A percentile compares a stretch with the other conserved stretches of the same genome.
Conservation (phyloP, 2,113 vertebrate species). For the Bagarius yarrelli region DNA sequence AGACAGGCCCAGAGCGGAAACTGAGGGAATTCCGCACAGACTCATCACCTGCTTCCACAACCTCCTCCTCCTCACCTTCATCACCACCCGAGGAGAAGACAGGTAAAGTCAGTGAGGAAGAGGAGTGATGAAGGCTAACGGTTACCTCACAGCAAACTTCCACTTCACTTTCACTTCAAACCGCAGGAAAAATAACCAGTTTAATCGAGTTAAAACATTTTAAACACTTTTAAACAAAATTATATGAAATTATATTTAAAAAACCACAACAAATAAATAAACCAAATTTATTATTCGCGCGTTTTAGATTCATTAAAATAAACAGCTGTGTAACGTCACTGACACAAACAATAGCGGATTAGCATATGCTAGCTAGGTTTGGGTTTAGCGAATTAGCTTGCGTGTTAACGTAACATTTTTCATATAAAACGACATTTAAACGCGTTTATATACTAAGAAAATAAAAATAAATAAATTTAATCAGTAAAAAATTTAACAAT, state of each 20-base stretch:
- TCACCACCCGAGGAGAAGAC: background rate
- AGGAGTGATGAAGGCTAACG: too few species aligned
- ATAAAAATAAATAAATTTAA: background rate
- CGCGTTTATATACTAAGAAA: background rate
- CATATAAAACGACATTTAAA: background rate
- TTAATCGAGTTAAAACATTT: background rate
- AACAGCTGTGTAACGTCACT: background rate
- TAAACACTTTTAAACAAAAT: background rate
- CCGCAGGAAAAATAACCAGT: background rate
- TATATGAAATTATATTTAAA: too few species aligned
- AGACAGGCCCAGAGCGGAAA: background rate
- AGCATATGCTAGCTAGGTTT: background rate
- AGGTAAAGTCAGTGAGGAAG: too few species aligned
- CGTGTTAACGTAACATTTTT: background rate
- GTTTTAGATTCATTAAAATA: background rate
- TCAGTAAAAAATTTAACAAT: background rate
- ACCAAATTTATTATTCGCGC: too few species aligned
- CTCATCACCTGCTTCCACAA: background rate
- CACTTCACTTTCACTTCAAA: background rate
- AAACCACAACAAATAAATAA: too few species aligned
- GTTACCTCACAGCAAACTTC: background rate
- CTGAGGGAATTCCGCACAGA: background rate
- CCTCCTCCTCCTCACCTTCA: background rate
- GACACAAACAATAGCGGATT: background rate
- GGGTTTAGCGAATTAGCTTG: background rate